A percentile compares a stretch with the other conserved stretches of the same genome.
phyloP scores from a whole-genome alignment of 2,888 invertebrate genomes.

The Tineola bisselliella region DNA sequence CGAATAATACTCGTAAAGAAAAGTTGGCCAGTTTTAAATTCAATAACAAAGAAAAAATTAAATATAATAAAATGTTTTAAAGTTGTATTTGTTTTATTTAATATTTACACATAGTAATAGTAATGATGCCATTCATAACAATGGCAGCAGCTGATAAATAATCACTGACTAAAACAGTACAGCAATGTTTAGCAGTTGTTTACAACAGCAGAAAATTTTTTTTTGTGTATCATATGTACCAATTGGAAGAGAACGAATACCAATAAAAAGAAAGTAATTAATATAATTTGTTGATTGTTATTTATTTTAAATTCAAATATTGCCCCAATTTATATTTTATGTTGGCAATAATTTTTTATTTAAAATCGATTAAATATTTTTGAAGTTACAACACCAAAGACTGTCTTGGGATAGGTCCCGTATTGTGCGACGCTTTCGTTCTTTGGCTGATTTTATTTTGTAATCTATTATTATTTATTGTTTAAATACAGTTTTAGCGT shows the following conservation, averaged over 20 bases:
- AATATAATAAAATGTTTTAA: not conserved
- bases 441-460: not conserved
- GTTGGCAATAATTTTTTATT: too few species aligned
- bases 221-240: too few species aligned
- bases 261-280: too few species aligned
- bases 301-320: too few species aligned
- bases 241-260: too few species aligned
- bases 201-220: too few species aligned
- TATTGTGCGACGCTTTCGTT: not conserved
- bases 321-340: too few species aligned
- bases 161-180: too few species aligned
- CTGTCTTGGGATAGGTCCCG: not conserved
- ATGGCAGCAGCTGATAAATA: too few species aligned
- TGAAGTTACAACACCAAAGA: not conserved
- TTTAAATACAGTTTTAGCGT: not conserved
- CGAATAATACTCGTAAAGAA: not conserved
- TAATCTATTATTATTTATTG: not conserved
- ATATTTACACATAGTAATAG: not conserved
- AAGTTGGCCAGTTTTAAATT: constrained; percentile 2
- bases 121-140: too few species aligned
- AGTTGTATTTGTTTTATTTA: not conserved
- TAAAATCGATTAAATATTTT: not conserved
- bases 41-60: not conserved
- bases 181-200: too few species aligned
- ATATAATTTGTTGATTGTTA: too few species aligned